Evolutionary conservation across 2,797 vertebrate species (phyloP).

Genomic region (Coregonus sp.): DNA sequence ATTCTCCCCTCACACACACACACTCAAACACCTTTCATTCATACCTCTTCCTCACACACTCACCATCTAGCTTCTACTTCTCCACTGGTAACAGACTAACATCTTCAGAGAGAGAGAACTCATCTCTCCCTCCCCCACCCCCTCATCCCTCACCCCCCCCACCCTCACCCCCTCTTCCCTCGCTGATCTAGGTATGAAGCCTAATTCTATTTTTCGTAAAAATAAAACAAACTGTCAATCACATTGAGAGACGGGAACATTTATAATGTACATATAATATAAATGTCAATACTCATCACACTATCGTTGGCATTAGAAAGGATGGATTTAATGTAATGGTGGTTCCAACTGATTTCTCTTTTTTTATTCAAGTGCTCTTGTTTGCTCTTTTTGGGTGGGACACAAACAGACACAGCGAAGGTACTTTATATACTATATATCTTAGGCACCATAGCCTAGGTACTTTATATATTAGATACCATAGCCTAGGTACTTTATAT

Average conservation of each 20-base stretch:
- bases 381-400: constrained; percentile 32
- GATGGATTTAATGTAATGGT: constrained; percentile 49
- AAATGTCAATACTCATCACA: constrained; percentile 74
- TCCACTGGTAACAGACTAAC: not conserved
- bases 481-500: too few relatives aligned
- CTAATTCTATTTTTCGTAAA: constrained; percentile 57
- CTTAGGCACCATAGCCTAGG: too few relatives aligned
- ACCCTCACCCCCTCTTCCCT: not conserved
- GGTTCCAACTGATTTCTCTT: constrained; percentile 9
- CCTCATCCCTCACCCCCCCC: not conserved
- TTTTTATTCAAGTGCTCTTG: constrained; percentile 34
- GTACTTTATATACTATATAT: too few relatives aligned
- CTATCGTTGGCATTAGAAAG: constrained; percentile 74
- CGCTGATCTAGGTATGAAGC: constrained; percentile 28
- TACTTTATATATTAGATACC: too few relatives aligned
- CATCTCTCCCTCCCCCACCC: not conserved
- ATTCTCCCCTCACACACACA: not conserved
- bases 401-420: constrained; percentile 29
- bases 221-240: constrained; percentile 52
- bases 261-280: constrained; percentile 73
- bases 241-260: constrained; percentile 77
- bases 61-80: not conserved
- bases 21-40: constrained; percentile 12
- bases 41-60: not conserved
- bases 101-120: not conserved